Evolutionary conservation across 2,113 vertebrate species (phyloP), one percentile per base, ranked within the genome.

Genomic region (Halichoerus grypus): DNA sequence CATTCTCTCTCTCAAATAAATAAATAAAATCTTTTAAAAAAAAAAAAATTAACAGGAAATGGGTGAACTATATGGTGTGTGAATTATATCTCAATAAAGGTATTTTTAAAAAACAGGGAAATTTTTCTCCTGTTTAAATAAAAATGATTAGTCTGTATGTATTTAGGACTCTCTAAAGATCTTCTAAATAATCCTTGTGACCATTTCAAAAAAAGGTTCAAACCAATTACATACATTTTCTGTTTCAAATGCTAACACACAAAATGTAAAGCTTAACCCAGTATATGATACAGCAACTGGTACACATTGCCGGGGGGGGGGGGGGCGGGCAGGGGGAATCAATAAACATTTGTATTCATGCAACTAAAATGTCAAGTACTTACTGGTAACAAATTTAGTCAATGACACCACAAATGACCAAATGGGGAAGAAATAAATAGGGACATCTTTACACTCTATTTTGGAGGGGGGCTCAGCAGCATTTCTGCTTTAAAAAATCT

Each of bases 321-420:
- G 51, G 51, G 51, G 36, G n/a, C n/a, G n/a, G 2, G 36, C 36
- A 36, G 36, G 36, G 36, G 51, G 2, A 3, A 14, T 53, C 51
- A 53, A 53, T 53, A 53, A 87, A 76, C 31, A 85, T 86, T 46
- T 89, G 53, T 51, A 96, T 89, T 95, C 65, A 92, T 31, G 82
- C 85, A 96, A 86, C 87, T 69, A 88, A 85, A 94, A 94, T 82
- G 79, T 87, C 79, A 95, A 93, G 74, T 3, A 71, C 57, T 81
- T 88, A 84, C 28, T 87, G 36, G n/a, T 80, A 89, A 92, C 22
- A 28, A 53, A 84, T 94, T 93, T 51, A 57, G 31, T 57, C 77
- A 84, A 3, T 31, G 63, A 63, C 33, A 76, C 31, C 61, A 69
- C 42, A 67, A 90, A 31, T n/a, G n/a, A 61, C 74, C 18, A 49